Evolutionary conservation across 2,113 vertebrate species (phyloP).

Genomic region (Hippocampus zosterae): DNA sequence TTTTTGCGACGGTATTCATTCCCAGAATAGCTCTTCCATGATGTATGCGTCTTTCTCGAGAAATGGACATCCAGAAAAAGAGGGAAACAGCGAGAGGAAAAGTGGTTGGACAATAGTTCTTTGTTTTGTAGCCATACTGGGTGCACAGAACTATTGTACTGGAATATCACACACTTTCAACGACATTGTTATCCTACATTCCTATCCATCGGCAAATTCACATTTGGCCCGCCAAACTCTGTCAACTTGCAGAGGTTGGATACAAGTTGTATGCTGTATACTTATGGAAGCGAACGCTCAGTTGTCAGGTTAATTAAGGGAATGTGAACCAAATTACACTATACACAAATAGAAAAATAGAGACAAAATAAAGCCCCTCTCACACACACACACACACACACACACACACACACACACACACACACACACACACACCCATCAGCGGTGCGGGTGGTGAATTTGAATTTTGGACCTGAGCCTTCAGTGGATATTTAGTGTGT

Average conservation of each 20-base stretch:
- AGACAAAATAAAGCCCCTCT: slow-evolving; percentile 6
- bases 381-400: too few species aligned
- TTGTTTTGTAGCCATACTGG: slow-evolving; percentile 7
- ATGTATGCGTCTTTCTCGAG: slow-evolving; percentile 48
- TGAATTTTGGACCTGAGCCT: too few species aligned
- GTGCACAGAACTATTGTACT: neutral
- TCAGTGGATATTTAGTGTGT: too few species aligned
- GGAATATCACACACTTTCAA: neutral
- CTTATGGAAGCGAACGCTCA: slow-evolving; percentile 32
- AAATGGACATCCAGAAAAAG: slow-evolving; percentile 42
- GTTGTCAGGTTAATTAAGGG: slow-evolving; percentile 16
- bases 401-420: too few species aligned
- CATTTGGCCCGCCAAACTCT: slow-evolving; percentile 13
- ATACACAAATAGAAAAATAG: neutral
- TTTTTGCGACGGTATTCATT: slow-evolving; percentile 38
- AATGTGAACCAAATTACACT: slow-evolving; percentile 9
- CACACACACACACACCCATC: too few species aligned
- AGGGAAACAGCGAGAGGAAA: slow-evolving; percentile 37
- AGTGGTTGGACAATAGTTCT: slow-evolving; percentile 44
- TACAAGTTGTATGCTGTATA: slow-evolving; percentile 17
- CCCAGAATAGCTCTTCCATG: slow-evolving; percentile 51
- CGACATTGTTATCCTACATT: slow-evolving; percentile 13
- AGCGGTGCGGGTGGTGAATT: too few species aligned
- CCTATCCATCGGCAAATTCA: neutral
- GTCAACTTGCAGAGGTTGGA: slow-evolving; percentile 25